Evolutionary conservation across 2,888 invertebrate genomes (phyloP), one percentile per base, ranked within the genome.

Genomic region (Ferdinandea cuprea): DNA sequence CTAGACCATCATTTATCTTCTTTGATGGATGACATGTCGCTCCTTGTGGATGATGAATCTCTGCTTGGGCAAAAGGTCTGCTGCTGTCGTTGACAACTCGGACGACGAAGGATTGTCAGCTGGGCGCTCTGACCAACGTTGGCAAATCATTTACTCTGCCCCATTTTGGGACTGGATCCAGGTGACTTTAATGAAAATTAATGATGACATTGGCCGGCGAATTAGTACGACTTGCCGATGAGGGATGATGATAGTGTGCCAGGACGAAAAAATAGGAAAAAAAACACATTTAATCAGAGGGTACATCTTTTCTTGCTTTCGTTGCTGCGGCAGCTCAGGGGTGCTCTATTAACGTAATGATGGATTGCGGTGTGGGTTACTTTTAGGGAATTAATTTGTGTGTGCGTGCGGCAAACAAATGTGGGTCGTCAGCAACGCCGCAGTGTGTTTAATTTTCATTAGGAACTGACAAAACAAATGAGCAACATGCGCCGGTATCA

Each of bases 171-270:
- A 72, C 61, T 66, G 54, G 48, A 71, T 77, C 69, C 77, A 83
- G 83, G 83, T 83, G 83, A 83, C 83, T 78, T 84, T 84, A 84
- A 84, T 84, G 83, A 84, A 84, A 84, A 84, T 84, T 78, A 84
- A 84, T 84, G 83, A 84, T 84, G 83, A 84, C 83, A 79, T 77
- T 84, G 79, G 73, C 78, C 78, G 79, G 79, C 66, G 83, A 83
- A 83, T 83, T 83, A 83, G 83, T 83, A 19, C 21, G 65, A 68
- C 71, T 68, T 72, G 66, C n/a, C 63, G 83, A 78, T 72, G 83
- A 72, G 72, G 83, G 83, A 83, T 83, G 83, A 77, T 66, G 30
- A 35, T 17, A 59, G 30, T 40, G 21, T 40, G n/a, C 25, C 21
- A 35, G n/a, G n/a, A 40, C 40, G 15, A 63, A 52, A 1, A 42